Evolutionary conservation across 2,888 invertebrate species (phyloP).

Genomic region (Drosophila bunnanda): DNA sequence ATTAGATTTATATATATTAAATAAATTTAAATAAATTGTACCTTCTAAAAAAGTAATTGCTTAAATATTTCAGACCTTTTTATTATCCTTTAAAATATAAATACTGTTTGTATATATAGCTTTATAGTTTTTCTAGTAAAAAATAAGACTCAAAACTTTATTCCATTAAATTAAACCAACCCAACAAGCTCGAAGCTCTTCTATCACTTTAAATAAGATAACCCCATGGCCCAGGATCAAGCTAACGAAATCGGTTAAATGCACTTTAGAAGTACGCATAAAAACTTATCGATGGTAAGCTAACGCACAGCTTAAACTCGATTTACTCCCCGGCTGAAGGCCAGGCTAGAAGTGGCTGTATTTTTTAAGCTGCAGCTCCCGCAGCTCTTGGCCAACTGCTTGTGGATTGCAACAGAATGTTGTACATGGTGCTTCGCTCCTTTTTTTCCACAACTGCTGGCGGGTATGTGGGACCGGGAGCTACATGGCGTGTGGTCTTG

Average conservation of each 20-base stretch:
- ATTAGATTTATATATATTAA: not conserved
- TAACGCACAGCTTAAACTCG: conserved; percentile 11
- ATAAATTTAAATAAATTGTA: not conserved
- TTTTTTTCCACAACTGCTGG: conserved; percentile 6
- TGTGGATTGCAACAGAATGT: conserved; percentile 21
- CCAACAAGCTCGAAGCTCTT: not conserved
- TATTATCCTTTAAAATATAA: too few species aligned
- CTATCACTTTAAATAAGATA: not conserved
- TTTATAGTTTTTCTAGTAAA: too few species aligned
- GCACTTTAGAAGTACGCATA: conserved; percentile 21
- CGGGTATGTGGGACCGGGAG: conserved; percentile 26
- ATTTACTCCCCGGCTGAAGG: not conserved
- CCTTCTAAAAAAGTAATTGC: not conserved
- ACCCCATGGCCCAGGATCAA: conserved; percentile 8
- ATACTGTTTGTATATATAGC: not conserved
- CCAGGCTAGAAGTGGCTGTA: conserved; percentile 7
- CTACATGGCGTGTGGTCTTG: conserved; percentile 20
- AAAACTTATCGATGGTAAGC: conserved; percentile 27
- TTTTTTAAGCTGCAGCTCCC: conserved; percentile 26
- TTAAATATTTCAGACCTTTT: too few species aligned
- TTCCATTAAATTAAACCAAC: not conserved
- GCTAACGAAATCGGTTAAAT: conserved; percentile 3
- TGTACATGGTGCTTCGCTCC: conserved; percentile 13
- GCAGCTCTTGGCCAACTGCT: conserved; percentile 29
- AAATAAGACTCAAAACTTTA: too few species aligned